Conservation (phyloP, 1,140 invertebrate species). For the Zaprionus ghesquierei region DNA sequence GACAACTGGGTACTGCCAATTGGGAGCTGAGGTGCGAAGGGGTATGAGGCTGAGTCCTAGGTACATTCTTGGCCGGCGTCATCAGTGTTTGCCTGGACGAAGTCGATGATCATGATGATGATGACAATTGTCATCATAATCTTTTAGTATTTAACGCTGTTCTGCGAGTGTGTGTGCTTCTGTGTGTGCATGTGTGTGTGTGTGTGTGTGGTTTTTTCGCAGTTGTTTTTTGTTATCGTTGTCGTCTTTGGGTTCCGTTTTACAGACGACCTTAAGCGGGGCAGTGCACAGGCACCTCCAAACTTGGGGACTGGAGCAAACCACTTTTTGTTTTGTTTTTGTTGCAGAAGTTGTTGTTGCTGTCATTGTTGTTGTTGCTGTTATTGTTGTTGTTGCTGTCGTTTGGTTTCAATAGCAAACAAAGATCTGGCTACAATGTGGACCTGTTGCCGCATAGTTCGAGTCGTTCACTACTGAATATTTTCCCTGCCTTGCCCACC, state of each 20-base stretch:
- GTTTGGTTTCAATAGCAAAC: constrained; percentile 16
- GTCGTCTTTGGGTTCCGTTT: constrained; percentile 63
- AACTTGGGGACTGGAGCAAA: constrained; percentile 77
- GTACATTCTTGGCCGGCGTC: constrained; percentile 67
- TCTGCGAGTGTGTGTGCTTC: constrained; percentile 40
- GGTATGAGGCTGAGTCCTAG: constrained; percentile 1
- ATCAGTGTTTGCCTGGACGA: constrained; percentile 53
- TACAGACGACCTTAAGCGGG: constrained; percentile 77
- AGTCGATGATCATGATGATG: constrained; percentile 41
- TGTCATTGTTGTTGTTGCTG: constrained; percentile 34
- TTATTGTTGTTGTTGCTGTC: constrained; percentile 19
- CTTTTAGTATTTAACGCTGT: constrained; percentile 32
- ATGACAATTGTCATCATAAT: constrained; percentile 35
- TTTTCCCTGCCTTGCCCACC: constrained; percentile 43
- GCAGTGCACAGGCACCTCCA: constrained; percentile 29
- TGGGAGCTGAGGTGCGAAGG: background rate
- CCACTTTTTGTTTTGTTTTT: constrained; percentile 49
- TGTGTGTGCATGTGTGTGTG: background rate
- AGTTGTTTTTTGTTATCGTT: constrained; percentile 31
- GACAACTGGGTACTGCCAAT: background rate
- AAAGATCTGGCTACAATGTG: constrained; percentile 27
- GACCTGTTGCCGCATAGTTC: constrained; percentile 70
- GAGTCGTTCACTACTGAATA: constrained; percentile 28
- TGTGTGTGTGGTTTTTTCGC: background rate
- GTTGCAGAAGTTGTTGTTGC: constrained; percentile 6